Conservation (phyloP, 64 coral and sea anemone species). For the Actinia tenebrosa region DNA sequence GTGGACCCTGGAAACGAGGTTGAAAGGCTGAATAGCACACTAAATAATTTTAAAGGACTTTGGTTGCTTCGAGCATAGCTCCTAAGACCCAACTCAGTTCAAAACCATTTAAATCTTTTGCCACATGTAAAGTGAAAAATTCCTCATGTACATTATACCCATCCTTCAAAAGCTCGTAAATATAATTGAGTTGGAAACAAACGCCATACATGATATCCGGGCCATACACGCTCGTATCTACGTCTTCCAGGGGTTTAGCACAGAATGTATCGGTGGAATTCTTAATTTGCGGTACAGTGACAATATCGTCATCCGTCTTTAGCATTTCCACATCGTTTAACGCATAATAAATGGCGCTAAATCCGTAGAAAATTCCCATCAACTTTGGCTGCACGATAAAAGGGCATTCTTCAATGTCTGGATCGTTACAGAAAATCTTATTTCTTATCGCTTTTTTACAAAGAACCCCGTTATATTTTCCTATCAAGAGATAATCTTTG, state of each 20-base stretch:
- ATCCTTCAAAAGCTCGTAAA: slow-evolving; percentile 7
- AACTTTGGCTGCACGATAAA: not conserved
- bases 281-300: not conserved
- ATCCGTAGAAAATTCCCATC: not conserved
- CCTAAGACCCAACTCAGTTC: not conserved
- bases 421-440: not conserved
- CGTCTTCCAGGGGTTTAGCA: not conserved
- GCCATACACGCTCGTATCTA: not conserved
- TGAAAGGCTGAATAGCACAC: no score
- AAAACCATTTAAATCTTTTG: not conserved
- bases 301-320: not conserved
- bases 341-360: not conserved
- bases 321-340: not conserved
- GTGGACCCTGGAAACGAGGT: no score
- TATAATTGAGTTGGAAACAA: not conserved
- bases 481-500: not conserved
- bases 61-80: not conserved
- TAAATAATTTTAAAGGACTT: not conserved
- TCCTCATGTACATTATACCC: not conserved
- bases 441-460: not conserved
- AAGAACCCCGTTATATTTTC: not conserved
- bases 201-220: not conserved
- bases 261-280: not conserved
- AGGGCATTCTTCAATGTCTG: not conserved
- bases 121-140: not conserved